Percentiles rank a stretch among this genome's conserved stretches.
These are phyloP conservation scores for Ptychoptera albimana DNA, from an alignment of 2,888 invertebrate genomes.

Conservation along the genomic window DNA sequence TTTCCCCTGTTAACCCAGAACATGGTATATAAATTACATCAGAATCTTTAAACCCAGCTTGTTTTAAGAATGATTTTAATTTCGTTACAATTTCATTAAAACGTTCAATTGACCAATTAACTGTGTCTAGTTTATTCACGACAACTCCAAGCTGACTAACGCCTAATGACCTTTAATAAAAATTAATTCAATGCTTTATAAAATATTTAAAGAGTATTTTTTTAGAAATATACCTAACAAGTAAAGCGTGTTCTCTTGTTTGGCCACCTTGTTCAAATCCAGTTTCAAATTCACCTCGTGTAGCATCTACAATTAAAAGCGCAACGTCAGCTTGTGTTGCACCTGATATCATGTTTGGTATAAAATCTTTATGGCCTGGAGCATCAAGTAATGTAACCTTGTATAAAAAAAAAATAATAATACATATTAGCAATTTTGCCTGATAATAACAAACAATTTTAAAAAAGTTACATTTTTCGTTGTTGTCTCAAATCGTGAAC, in stretches of 20 bases:
- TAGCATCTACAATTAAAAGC: conserved; percentile 88
- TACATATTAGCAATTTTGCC: not conserved
- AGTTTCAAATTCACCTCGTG: conserved; percentile 94
- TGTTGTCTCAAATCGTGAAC: conserved; percentile 80
- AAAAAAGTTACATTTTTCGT: conserved; percentile 38
- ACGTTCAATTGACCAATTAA: conserved; percentile 79
- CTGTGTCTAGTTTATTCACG: conserved; percentile 94
- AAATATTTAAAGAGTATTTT: not conserved
- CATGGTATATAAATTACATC: conserved; percentile 87
- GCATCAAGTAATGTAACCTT: conserved; percentile 78
- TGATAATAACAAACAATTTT: not conserved
- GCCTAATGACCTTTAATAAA: conserved; percentile 41
- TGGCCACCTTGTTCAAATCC: conserved; percentile 98
- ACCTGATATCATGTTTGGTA: conserved; percentile 98
- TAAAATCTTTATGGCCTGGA: conserved; percentile 98
- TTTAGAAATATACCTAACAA: conserved; percentile 46
- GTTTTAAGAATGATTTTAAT: conserved; percentile 67
- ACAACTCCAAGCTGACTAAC: conserved; percentile 89
- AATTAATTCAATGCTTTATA: not conserved
- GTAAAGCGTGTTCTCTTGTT: conserved; percentile 89
- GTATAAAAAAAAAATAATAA: not conserved
- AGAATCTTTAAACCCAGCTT: conserved; percentile 77
- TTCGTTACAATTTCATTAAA: conserved; percentile 80
- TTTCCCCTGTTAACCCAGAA: conserved; percentile 92
- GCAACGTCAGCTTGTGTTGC: conserved; percentile 98